These are phyloP conservation scores for Picus viridis DNA, from an alignment of 2,797 vertebrate genomes.

Conservation along the genomic window DNA sequence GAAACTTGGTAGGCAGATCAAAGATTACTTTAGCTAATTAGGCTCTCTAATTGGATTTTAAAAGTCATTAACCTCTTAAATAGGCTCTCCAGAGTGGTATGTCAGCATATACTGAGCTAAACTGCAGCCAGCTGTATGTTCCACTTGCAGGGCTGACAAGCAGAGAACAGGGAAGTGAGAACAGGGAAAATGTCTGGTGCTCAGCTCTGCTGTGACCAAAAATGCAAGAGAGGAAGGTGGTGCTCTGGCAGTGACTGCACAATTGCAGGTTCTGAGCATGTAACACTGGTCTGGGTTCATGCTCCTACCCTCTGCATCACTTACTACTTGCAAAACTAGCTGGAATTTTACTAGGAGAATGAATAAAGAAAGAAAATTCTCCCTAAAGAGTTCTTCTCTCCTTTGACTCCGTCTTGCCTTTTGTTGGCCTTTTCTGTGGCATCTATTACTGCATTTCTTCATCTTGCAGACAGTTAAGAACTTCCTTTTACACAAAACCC, in stretches of 20 bases:
- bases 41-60: constrained; percentile 33
- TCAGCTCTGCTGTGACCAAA: background rate
- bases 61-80: constrained; percentile 58
- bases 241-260: rapidly evolving
- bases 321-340: background rate
- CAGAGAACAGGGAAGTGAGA: background rate
- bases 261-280: rapidly evolving
- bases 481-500: background rate
- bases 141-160: background rate
- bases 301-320: background rate
- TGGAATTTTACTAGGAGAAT: background rate
- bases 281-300: rapidly evolving
- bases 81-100: background rate
- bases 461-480: background rate
- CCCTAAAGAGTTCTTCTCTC: background rate
- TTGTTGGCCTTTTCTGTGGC: background rate
- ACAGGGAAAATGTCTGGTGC: background rate
- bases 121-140: background rate
- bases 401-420: background rate
- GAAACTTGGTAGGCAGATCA: constrained; percentile 30
- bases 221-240: background rate
- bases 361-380: background rate
- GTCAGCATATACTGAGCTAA: constrained; percentile 17
- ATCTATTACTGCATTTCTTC: background rate
- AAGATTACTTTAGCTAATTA: constrained; percentile 61